Evolutionary conservation across 1,140 invertebrate species (phyloP).

Genomic region (Heliconius eleuchia): DNA sequence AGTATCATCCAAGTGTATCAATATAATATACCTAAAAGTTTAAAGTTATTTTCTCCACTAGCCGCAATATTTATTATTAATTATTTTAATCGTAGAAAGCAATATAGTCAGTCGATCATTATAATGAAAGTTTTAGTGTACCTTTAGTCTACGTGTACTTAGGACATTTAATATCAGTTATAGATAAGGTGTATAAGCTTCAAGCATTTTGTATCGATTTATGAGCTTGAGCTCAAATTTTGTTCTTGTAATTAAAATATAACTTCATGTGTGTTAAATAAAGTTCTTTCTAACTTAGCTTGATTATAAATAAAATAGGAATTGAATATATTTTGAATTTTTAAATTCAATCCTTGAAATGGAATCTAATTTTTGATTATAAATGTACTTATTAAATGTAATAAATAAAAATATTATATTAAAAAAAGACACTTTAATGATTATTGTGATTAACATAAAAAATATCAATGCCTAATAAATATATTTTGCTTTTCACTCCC

Average conservation of each 20-base stretch:
- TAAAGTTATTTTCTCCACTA: conserved; percentile 19
- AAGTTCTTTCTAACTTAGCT: not conserved
- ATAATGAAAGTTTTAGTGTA: conserved; percentile 25
- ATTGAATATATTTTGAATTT: not conserved
- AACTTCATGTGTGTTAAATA: conserved; percentile 8
- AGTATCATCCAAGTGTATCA: conserved; percentile 18
- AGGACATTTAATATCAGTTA: conserved; percentile 7
- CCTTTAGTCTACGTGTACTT: conserved; percentile 8
- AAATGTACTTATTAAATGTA: conserved; percentile 1
- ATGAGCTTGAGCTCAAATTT: conserved; percentile 31
- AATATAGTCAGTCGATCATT: conserved; percentile 25
- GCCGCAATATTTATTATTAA: conserved; percentile 27
- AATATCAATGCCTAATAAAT: not conserved
- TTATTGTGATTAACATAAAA: not conserved
- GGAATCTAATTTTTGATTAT: conserved; percentile 8
- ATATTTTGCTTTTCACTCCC: not conserved
- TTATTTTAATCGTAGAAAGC: conserved; percentile 27
- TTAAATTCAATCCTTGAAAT: conserved; percentile 7
- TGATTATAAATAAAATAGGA: not conserved
- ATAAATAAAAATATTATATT: conserved; percentile 8
- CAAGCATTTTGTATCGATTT: conserved; percentile 32
- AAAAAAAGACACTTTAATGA: not conserved
- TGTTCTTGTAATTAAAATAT: conserved; percentile 9
- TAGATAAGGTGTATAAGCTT: conserved; percentile 27
- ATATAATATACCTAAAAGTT: conserved; percentile 9